Evolutionary conservation across 1,140 invertebrate genomes (phyloP), one percentile per base, ranked within the genome.

Genomic region (Cepaea nemoralis): DNA sequence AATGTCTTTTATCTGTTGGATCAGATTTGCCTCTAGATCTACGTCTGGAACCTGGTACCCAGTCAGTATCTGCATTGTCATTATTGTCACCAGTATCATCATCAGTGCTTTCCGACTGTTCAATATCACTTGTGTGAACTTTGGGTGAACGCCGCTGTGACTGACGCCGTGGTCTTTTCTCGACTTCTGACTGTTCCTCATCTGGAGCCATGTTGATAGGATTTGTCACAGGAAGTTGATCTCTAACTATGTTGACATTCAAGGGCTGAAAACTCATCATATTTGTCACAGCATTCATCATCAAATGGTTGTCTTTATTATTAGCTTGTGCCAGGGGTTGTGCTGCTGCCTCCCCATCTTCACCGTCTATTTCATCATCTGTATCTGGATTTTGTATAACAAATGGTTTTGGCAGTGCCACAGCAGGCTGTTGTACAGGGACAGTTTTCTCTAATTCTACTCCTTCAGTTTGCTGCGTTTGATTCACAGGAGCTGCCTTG

Each of bases 371-470:
- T 40, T 80, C 78, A 50, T 80, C 78, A 40, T 80, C 78, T 33
- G 78, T 80, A 33, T 80, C 78, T 35, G 78, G 78, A 48, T 80
- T 80, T 40, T 71, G 78, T 14, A 80, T 80, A 48, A 80, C 78
- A 80, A 80, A 80, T 27, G 78, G 69, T 55, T 73, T 80, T 66
- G 50, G 27, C 31, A 14, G 1, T 1, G 50, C 33, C 14, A 27
- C 75, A 37, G 24, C 50, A 24, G 33, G 55, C 40, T 75, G n/a
- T n/a, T n/a, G 73, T 22, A 70, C 6, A 33, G 0, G 19, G 6
- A 48, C 71, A 27, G 14, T 22, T n/a, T 1, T 5, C 27, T 39
- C 27, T 3, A 12, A 1, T 48, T 33, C 40, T 50, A 27, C 24
- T n/a, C 1, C 40, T 70, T 39, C 35, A 39, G 35, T n/a, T 19